Evolutionary conservation across 35 echinoderm and acorn worm species (phyloP), one percentile per base, ranked within the genome.

Genomic region (Apostichopus parvimensis): DNA sequence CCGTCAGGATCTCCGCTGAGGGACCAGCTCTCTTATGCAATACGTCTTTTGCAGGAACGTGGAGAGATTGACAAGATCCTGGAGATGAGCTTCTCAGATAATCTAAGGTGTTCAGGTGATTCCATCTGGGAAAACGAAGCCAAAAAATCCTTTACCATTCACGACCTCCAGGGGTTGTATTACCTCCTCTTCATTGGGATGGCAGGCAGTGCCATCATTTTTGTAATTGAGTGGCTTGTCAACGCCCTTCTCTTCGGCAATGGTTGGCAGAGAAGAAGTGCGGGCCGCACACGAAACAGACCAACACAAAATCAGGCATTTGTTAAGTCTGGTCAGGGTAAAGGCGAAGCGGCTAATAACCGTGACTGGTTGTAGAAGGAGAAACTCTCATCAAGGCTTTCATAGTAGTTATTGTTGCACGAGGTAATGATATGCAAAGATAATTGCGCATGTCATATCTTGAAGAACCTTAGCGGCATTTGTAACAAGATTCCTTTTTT

Each of bases 1-100:
- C 96, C 92, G 25, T 94, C 96, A 17, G 96, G 96, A 85, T 99
- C 94, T 6, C 94, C 97, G 18, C 90, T 99, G 18, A 87, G 95
- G 1, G 97, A 99, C 65, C 95, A 94, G 70, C 93, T 99, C 1
- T 90, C 93, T 4, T 93, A 88, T 24, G 97, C 95, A 14, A 91
- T 99, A 24, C 77, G 77, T 11, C 66, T 93, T 65, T 91, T 99
- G 66, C 73, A 77, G 53, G 26, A 79, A 14, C 60, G 91, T 8
- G 95, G 95, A 20, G 77, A 83, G 22, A 18, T 99, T 5, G 79
- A 87, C 57, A 79, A 89, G 45, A 73, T 99, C 8, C 23, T 1
- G 61, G 56, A 90, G 9, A 98, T 79, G 68, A 54, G 54, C 11
- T 94, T 83, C 45, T 87, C 64, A 6, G 85, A 77, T 14, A 34